These are phyloP conservation scores for Thymelicus sylvestris DNA, from an alignment of 2,888 invertebrate species.

Conservation along the genomic window DNA sequence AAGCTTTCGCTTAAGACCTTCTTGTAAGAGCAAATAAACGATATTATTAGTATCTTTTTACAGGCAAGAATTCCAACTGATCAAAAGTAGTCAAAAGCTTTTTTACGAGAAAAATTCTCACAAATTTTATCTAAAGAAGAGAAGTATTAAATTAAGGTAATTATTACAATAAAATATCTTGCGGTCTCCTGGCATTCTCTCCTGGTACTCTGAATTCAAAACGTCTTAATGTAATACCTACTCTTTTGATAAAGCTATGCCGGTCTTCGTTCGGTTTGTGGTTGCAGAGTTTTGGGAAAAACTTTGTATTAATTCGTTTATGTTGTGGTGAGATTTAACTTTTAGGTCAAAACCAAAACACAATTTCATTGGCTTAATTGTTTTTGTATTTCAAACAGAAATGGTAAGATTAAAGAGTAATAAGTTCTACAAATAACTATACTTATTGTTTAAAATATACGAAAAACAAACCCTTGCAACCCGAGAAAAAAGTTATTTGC, in stretches of 20 bases:
- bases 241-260: constrained; percentile 14
- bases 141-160: too few relatives aligned
- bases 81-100: too few relatives aligned
- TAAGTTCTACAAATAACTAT: too few relatives aligned
- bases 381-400: constrained; percentile 2
- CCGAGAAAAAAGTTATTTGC: too few relatives aligned
- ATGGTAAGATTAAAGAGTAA: neutral
- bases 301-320: constrained; percentile 24
- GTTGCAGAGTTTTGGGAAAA: constrained; percentile 25
- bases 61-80: too few relatives aligned
- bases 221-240: constrained; percentile 27
- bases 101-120: too few relatives aligned
- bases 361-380: neutral
- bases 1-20: too few relatives aligned
- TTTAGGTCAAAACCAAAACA: constrained; percentile 12
- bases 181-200: constrained; percentile 13
- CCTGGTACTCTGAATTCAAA: constrained; percentile 17
- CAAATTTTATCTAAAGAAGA: too few relatives aligned
- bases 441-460: too few relatives aligned
- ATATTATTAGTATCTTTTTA: too few relatives aligned
- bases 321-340: constrained; percentile 23
- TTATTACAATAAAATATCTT: neutral
- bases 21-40: too few relatives aligned
- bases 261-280: constrained; percentile 20
- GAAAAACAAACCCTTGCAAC: too few relatives aligned